Conservation (phyloP, 2,888 invertebrate genomes). For the Trilocha varians region DNA sequence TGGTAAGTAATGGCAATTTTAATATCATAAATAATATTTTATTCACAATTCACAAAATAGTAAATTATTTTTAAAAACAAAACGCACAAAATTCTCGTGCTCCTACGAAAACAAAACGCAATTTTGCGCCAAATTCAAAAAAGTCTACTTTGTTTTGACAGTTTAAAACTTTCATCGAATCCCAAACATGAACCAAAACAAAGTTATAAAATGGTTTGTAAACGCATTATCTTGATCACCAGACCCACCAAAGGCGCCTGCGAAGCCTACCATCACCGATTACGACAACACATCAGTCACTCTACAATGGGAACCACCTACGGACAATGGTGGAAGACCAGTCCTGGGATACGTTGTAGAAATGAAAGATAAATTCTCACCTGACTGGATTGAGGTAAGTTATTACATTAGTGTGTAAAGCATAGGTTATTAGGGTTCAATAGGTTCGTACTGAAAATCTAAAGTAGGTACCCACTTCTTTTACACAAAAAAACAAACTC, state of each 20-base stretch:
- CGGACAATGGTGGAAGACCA: conserved; percentile 92
- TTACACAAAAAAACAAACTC: too few species aligned
- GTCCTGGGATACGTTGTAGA: conserved; percentile 92
- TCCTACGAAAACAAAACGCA: neutral
- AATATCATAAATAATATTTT: too few species aligned
- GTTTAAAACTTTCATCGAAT: neutral
- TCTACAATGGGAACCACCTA: conserved; percentile 91
- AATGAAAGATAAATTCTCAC: conserved; percentile 90
- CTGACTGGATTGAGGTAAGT: conserved; percentile 83
- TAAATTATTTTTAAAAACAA: too few species aligned
- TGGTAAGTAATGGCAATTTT: conserved; percentile 67
- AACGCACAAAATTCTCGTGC: too few species aligned
- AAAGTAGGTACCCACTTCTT: too few species aligned
- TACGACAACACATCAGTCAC: conserved; percentile 95
- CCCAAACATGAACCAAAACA: too few species aligned
- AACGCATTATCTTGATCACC: conserved; percentile 8
- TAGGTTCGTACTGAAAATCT: too few species aligned
- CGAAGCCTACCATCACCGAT: conserved; percentile 92
- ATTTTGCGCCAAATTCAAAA: neutral
- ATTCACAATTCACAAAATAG: too few species aligned
- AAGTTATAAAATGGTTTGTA: neutral
- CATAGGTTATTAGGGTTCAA: too few species aligned
- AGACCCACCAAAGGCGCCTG: conserved; percentile 92
- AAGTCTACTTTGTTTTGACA: neutral
- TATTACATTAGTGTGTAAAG: too few species aligned